Percentiles rank a stretch among this genome's conserved stretches.
Evolutionary conservation across 2,888 invertebrate genomes (phyloP).

Genomic region (Drosophila longiperda): DNA sequence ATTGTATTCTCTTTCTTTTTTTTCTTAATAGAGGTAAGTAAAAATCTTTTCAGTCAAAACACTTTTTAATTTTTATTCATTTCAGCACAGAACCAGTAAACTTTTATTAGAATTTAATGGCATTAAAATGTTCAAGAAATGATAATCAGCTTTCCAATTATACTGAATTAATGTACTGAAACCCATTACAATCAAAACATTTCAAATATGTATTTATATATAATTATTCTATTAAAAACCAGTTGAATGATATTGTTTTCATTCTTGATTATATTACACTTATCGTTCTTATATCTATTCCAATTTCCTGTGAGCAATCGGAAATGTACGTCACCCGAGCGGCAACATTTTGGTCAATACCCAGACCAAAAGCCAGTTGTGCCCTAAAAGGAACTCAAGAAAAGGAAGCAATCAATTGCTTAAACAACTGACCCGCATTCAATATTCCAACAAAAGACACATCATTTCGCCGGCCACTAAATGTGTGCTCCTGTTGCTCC

Average conservation of each 20-base stretch:
- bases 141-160: background rate
- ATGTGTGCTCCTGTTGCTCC: too few relatives aligned
- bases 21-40: background rate
- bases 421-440: background rate
- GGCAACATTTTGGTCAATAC: background rate
- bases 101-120: background rate
- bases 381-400: background rate
- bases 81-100: background rate
- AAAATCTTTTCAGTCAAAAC: background rate
- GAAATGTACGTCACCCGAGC: background rate
- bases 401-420: background rate
- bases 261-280: background rate
- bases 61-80: background rate
- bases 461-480: background rate
- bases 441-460: slow-evolving; percentile 2
- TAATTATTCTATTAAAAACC: background rate
- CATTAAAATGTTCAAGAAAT: background rate
- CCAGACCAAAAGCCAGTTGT: background rate
- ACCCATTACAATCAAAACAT: background rate
- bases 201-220: background rate
- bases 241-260: background rate
- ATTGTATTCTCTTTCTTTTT: background rate
- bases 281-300: background rate
- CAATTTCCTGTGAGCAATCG: background rate
- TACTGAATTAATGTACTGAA: background rate